Conservation (phyloP, 2,888 invertebrate genomes). For the Portevinia maculata region DNA sequence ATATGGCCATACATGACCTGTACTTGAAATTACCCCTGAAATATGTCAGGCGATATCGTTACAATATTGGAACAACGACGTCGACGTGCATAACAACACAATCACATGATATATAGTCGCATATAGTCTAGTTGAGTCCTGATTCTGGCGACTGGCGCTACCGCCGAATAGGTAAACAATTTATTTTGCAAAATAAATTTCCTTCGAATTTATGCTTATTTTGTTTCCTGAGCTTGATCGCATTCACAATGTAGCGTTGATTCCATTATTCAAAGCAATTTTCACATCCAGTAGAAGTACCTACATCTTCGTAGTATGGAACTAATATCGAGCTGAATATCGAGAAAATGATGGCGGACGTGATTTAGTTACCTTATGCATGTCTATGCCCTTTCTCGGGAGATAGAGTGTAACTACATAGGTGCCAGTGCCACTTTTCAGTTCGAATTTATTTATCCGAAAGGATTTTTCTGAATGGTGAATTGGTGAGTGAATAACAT, state of each 20-base stretch:
- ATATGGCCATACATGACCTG: constrained; percentile 56
- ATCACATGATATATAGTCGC: too few species aligned
- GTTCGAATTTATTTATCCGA: constrained; percentile 10
- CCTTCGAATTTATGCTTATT: constrained; percentile 59
- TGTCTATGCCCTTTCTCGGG: constrained; percentile 10
- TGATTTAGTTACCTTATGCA: not conserved
- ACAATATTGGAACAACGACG: constrained; percentile 26
- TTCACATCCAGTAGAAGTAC: constrained; percentile 22
- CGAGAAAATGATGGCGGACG: not conserved
- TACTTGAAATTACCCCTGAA: constrained; percentile 44
- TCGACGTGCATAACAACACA: constrained; percentile 27
- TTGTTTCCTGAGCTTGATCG: constrained; percentile 57
- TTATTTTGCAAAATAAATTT: constrained; percentile 39
- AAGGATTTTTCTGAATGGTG: constrained; percentile 36
- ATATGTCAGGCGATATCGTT: constrained; percentile 66
- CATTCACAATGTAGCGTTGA: constrained; percentile 64
- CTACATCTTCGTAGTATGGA: constrained; percentile 11
- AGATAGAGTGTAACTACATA: too few species aligned
- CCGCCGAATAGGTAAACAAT: constrained; percentile 11
- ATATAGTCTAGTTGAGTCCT: too few species aligned
- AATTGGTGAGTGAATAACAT: constrained; percentile 42
- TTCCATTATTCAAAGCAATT: constrained; percentile 66
- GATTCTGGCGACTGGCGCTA: too few species aligned
- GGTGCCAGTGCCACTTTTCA: not conserved
- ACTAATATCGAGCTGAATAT: constrained; percentile 42